Percentiles rank a stretch among this genome's conserved stretches.
Conservation (phyloP, 2,797 vertebrate species). For the Poliocrania exsul region DNA sequence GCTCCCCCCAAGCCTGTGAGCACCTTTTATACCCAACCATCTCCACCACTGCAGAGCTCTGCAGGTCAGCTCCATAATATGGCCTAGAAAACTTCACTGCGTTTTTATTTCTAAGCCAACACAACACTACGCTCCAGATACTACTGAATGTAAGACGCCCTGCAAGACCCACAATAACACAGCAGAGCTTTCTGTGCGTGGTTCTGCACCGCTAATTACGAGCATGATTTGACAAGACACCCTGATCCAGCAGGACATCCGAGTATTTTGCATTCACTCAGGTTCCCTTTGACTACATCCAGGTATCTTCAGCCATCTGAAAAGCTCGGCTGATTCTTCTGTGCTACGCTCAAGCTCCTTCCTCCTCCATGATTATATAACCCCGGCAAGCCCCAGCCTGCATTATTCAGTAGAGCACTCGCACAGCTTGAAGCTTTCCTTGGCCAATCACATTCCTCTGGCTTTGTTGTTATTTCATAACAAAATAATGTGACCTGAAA, state of each 20-base stretch:
- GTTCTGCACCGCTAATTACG: neutral
- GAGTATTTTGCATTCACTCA: neutral
- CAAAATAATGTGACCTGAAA: constrained; percentile 44
- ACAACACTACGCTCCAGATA: neutral
- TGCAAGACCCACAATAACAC: neutral
- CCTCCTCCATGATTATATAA: neutral
- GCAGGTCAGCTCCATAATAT: neutral
- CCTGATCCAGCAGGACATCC: neutral
- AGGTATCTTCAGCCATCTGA: neutral
- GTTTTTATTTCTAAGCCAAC: neutral
- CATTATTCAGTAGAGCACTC: neutral
- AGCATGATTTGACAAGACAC: neutral
- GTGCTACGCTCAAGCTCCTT: neutral
- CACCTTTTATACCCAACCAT: neutral
- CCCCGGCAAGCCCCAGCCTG: constrained; percentile 35
- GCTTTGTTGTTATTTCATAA: constrained; percentile 52
- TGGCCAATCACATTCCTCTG: constrained; percentile 20
- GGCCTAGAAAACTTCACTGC: accelerated
- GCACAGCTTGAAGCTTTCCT: constrained; percentile 19
- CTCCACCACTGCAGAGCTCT: neutral
- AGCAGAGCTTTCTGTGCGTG: neutral
- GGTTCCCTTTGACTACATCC: neutral
- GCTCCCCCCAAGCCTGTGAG: neutral
- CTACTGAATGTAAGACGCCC: neutral
- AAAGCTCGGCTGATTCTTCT: neutral